phyloP scores from a whole-genome alignment of 2,113 vertebrate genomes.

The Oncorhynchus clarkii region DNA sequence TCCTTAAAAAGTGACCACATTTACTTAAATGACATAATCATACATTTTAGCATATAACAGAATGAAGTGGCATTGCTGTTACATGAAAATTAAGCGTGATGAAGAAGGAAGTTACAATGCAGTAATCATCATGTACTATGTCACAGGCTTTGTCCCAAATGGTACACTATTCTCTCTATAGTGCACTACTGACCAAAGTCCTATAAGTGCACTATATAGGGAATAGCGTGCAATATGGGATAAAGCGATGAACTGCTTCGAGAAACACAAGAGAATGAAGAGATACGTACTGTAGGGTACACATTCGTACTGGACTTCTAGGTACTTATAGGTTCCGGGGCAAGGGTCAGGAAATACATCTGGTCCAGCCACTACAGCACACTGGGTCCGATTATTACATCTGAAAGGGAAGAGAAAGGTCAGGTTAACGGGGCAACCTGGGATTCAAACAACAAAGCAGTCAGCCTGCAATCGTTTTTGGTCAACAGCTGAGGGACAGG shows the following conservation, averaged over 20 bases:
- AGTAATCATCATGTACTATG: neutral
- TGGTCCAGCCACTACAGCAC: conserved; percentile 91
- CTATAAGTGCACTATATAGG: too few species aligned
- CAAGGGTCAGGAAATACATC: conserved; percentile 95
- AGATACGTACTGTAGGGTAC: conserved; percentile 95
- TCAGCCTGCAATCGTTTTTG: too few species aligned
- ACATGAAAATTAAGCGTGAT: conserved; percentile 10
- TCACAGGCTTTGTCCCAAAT: too few species aligned
- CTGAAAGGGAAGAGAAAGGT: conserved; percentile 70
- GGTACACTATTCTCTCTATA: too few species aligned
- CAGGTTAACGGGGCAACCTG: too few species aligned
- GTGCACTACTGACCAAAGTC: too few species aligned
- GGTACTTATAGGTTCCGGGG: conserved; percentile 93
- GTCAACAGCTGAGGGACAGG: too few species aligned
- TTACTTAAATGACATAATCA: neutral
- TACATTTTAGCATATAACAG: neutral
- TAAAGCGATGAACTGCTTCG: neutral
- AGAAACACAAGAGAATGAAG: conserved; percentile 6
- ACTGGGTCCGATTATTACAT: conserved; percentile 95
- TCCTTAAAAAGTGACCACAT: neutral
- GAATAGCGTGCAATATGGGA: too few species aligned
- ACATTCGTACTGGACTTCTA: conserved; percentile 96
- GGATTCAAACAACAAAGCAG: too few species aligned
- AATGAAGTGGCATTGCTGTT: conserved; percentile 18
- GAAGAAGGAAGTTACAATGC: conserved; percentile 13